A percentile compares a stretch with the other conserved stretches of the same genome.
These are phyloP conservation scores for Eptesicus fuscus DNA, from an alignment of 2,113 vertebrate genomes.

Conservation along the genomic window DNA sequence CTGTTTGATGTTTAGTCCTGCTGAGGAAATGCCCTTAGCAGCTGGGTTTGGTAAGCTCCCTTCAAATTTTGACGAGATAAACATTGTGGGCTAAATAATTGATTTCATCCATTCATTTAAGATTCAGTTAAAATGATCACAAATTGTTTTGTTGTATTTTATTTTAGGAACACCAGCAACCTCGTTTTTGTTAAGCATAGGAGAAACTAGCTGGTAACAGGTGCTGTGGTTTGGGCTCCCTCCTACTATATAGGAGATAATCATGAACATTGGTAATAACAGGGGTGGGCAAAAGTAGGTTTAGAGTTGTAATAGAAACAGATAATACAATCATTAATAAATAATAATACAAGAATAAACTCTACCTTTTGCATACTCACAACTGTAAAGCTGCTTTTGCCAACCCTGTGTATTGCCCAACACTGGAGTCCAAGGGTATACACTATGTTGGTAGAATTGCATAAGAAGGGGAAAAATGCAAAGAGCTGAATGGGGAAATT, in stretches of 20 bases:
- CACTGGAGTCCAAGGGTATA: not conserved
- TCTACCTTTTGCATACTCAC: not conserved
- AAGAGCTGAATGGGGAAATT: not conserved
- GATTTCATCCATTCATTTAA: constrained; percentile 46
- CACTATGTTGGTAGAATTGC: not conserved
- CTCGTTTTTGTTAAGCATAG: not conserved
- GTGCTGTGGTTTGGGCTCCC: not conserved
- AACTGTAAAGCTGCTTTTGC: not conserved
- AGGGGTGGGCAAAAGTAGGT: not conserved
- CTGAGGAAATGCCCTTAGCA: not conserved
- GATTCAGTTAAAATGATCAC: constrained; percentile 43
- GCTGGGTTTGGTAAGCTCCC: constrained; percentile 26
- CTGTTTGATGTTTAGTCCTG: not conserved
- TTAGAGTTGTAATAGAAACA: not conserved
- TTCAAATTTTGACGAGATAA: constrained; percentile 46
- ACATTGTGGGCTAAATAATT: constrained; percentile 39
- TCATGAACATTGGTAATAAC: not conserved
- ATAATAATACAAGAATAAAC: not conserved
- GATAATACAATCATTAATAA: not conserved
- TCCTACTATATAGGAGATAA: not conserved
- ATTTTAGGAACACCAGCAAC: constrained; percentile 35
- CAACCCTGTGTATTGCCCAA: not conserved
- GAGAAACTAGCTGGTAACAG: not conserved
- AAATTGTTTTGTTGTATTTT: not conserved
- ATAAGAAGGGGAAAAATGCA: not conserved